These are phyloP conservation scores for Heterodera schachtii DNA, from an alignment of 1,140 invertebrate species.

Conservation along the genomic window DNA sequence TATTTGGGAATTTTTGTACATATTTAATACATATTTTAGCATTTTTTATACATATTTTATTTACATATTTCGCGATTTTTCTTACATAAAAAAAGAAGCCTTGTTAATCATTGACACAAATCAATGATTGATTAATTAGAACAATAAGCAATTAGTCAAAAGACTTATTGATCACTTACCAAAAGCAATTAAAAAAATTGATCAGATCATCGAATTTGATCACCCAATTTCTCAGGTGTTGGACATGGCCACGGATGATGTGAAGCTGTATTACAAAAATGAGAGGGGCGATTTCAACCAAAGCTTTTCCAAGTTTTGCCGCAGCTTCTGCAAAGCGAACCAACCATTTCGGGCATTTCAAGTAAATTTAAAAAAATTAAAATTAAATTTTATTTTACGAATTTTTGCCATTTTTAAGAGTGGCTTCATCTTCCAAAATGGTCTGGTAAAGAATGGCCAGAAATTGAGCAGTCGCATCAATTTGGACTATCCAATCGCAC, in stretches of 20 bases:
- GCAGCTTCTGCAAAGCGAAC: conserved; percentile 58
- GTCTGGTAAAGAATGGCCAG: conserved; percentile 39
- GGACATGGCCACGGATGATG: conserved; percentile 52
- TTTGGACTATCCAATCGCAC: conserved; percentile 54
- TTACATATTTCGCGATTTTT: no score
- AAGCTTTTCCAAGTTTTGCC: conserved; percentile 57
- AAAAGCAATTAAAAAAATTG: background rate
- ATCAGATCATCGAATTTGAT: conserved; percentile 6
- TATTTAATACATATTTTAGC: no score
- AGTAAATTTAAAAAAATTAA: conserved; percentile 24
- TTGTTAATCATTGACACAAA: no score
- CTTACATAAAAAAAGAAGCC: no score
- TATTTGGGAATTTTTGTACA: no score
- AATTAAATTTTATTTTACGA: conserved; percentile 5
- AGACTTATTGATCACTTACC: no score
- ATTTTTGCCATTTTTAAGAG: conserved; percentile 46
- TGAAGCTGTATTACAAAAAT: conserved; percentile 50
- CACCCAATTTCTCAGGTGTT: conserved; percentile 47
- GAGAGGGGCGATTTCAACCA: conserved; percentile 21
- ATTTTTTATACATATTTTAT: no score
- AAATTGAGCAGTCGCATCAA: conserved; percentile 48
- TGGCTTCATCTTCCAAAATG: conserved; percentile 52
- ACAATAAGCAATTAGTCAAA: no score
- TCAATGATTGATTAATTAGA: no score
- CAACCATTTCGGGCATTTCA: conserved; percentile 60